Base-by-base conservation (phyloP, 2,113 vertebrate genomes). In the Myrmecobius fasciatus region DNA sequence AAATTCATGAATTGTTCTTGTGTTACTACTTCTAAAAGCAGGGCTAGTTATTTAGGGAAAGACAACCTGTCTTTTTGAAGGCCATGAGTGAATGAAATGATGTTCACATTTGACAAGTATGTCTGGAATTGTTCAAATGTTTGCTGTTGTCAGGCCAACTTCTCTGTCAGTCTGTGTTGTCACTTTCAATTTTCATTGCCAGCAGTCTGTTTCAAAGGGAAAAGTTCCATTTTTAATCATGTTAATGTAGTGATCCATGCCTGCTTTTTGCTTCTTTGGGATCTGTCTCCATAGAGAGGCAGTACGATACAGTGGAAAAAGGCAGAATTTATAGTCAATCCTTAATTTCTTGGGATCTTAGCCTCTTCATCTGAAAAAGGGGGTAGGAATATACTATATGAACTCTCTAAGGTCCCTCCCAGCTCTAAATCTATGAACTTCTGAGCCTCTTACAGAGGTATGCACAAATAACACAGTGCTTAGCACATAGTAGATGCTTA, bases 81-180 rank as follows among this genome's bases (percentile, higher is more conserved):
- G 36, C 67, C 67, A 83, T 83, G 67, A 83, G 20, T 83, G 67
- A 83, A 83, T 83, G 67, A 43, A 83, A 83, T 0, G 17, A 83
- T 83, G n/a, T 83, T 83, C 67, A 43, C 67, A 83, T 83, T 83
- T 83, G 67, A 83, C n/a, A 83, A 83, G n/a, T 83, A 83, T 83
- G 67, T 83, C 67, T 83, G 67, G n/a, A 83, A 43, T 83, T 83
- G n/a, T 83, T 83, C n/a, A 83, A 83, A 83, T 83, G 67, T 83
- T 83, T 83, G 67, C 67, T 24, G n/a, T 83, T 43, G 67, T 83
- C 67, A 83, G n/a, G 67, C 17, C 67, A 83, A 43, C 36, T 83
- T 83, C 60, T 75, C 60, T 83, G 67, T 83, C 67, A 83, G 67
- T 83, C 67, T 83, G 67, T 83, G 17, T 22, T 43, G 67, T 83